Percentiles rank a stretch among this genome's conserved stretches.
phyloP scores from a whole-genome alignment of 2,797 vertebrate species.

The Notolabrus celidotus region DNA sequence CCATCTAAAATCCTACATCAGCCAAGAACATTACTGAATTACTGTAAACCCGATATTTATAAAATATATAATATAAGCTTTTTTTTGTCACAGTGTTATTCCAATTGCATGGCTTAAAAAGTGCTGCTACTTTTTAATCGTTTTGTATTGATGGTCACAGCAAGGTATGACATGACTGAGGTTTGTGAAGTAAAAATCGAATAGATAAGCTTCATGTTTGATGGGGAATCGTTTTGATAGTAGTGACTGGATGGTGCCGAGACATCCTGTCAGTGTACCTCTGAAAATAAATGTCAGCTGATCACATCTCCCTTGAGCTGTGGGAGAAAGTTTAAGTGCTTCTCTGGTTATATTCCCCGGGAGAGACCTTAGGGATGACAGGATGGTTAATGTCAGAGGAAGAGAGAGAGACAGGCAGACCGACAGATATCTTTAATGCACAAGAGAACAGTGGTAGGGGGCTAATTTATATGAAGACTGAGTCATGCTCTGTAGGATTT shows the following conservation, averaged over 20 bases:
- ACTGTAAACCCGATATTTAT: too few relatives aligned
- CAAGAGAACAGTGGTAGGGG: constrained; percentile 20
- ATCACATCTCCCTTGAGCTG: constrained; percentile 42
- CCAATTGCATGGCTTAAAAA: neutral
- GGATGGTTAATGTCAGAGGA: constrained; percentile 14
- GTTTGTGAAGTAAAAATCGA: neutral
- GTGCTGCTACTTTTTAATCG: neutral
- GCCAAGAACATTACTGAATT: too few relatives aligned
- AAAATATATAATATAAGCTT: too few relatives aligned
- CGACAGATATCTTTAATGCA: constrained; percentile 45
- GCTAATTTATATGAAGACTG: constrained; percentile 33
- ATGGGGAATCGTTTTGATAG: constrained; percentile 1
- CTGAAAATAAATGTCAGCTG: constrained; percentile 33
- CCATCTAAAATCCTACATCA: too few relatives aligned
- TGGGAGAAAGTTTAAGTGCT: constrained; percentile 37
- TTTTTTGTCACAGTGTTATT: too few relatives aligned
- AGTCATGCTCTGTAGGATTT: constrained; percentile 10
- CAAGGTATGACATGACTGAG: neutral
- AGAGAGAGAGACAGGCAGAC: constrained; percentile 8
- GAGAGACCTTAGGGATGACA: constrained; percentile 19
- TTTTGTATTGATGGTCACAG: neutral
- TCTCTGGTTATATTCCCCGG: constrained; percentile 33
- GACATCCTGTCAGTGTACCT: constrained; percentile 10
- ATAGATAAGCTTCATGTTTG: constrained; percentile 4
- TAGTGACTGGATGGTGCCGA: constrained; percentile 1